Evolutionary conservation across 2,888 invertebrate genomes (phyloP), one percentile per base, ranked within the genome.

Genomic region (Chalcis sispes): DNA sequence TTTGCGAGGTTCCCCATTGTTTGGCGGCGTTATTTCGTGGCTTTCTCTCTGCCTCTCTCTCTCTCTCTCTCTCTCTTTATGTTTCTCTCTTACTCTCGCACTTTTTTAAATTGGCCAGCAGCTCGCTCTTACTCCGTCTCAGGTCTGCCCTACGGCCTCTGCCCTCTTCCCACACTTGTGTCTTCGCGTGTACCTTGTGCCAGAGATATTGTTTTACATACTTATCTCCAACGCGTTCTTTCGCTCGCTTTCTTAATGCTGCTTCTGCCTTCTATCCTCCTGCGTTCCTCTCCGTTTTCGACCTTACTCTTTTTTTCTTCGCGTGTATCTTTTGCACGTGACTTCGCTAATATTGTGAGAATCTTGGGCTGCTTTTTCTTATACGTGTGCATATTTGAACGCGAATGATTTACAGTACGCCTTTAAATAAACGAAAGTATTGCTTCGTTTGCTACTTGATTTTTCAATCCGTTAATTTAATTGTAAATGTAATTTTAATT

Each of bases 101-200:
- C 82, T 73, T 52, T 70, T 73, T 83, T 84, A 82, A 83, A 84
- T 83, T 82, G 83, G 82, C 80, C 77, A 56, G 18, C 52, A n/a
- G n/a, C 54, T 23, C 56, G 25, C n/a, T n/a, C n/a, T n/a, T n/a
- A n/a, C n/a, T n/a, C n/a, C n/a, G n/a, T n/a, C n/a, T n/a, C n/a
- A 20, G 42, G 81, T 78, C 56, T 71, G 72, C 75, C 74, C 70
- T 74, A 36, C 75, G 67, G 69, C 78, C 80, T 80, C 72, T 80
- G 75, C 77, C 74, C 79, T 78, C 40, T 61, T 8, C 25, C 58
- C 36, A 36, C 58, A 52, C 52, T 15, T 42, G 1, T 27, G 54
- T 10, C 27, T n/a, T 1, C 52, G 42, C 52, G 29, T 36, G 27
- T 54, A 32, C 54, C 56, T 67, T 29, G 56, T 67, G 25, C 56